Conservation (phyloP, 2,888 invertebrate species). For the Zygogramma bicolorata region DNA sequence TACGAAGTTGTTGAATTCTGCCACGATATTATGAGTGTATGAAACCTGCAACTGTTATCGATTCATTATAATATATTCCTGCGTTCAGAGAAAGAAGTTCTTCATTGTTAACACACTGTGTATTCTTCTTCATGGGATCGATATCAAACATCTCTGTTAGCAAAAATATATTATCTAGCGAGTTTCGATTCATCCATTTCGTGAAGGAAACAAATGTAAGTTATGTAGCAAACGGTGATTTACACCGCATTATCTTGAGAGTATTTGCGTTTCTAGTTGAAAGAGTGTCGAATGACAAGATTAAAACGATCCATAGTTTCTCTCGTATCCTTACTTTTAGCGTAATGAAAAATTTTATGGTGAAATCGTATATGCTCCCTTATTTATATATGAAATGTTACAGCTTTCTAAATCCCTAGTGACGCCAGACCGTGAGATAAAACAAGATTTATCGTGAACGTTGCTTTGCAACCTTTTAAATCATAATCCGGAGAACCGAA, state of each 20-base stretch:
- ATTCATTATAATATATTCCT: no score
- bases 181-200: not conserved
- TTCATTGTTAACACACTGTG: no score
- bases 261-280: constrained; percentile 7
- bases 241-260: constrained; percentile 20
- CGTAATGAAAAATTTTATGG: constrained; percentile 62
- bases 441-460: constrained; percentile 49
- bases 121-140: not conserved
- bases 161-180: not conserved
- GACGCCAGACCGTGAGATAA: constrained; percentile 49
- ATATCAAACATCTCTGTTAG: not conserved
- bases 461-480: constrained; percentile 34
- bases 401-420: constrained; percentile 52
- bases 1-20: no score
- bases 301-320: constrained; percentile 58
- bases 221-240: constrained; percentile 3
- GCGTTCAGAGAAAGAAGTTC: no score
- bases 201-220: not conserved
- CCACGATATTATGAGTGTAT: no score
- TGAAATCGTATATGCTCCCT: constrained; percentile 50
- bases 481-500: constrained; percentile 3
- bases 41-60: no score
- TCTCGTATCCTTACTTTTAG: constrained; percentile 56
- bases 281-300: constrained; percentile 51
- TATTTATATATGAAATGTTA: constrained; percentile 55